Evolutionary conservation across 1,140 invertebrate genomes (phyloP), one percentile per base, ranked within the genome.

Genomic region (Pygmarrhopalites habei): DNA sequence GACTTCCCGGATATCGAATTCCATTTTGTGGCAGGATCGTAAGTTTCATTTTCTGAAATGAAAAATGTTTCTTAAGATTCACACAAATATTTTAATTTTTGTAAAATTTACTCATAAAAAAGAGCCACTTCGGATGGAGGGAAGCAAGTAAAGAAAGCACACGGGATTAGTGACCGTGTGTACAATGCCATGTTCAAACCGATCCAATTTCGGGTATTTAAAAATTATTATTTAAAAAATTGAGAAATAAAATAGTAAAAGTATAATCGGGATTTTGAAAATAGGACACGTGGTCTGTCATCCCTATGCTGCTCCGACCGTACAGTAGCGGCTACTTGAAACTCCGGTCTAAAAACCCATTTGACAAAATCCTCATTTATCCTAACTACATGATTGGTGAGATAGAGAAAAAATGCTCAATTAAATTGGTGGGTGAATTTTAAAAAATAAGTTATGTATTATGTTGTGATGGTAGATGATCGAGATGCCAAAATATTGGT

Each of bases 1-100:
- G 90, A 95, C 73, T 93, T 85, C 73, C 92, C 92, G 0, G 92
- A 95, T 72, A 91, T 94, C 21, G 90, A 95, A 69, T 86, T 95
- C 64, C 92, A 94, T 74, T 94, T 94, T 68, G 82, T 92, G n/a
- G 91, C 90, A 0, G 90, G 90, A 0, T 89, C 88, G 1, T 70
- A 65, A 70, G 68, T 59, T 10, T 5, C 29, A n/a, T n/a, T n/a
- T n/a, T n/a, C n/a, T n/a, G n/a, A n/a, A n/a, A n/a, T n/a, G n/a
- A 56, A n/a, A n/a, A n/a, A n/a, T n/a, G n/a, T n/a, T n/a, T n/a
- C n/a, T n/a, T n/a, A n/a, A n/a, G n/a, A n/a, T n/a, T n/a, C n/a
- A n/a, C n/a, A n/a, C n/a, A n/a, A n/a, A n/a, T n/a, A n/a, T n/a
- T n/a, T n/a, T n/a, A n/a, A n/a, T n/a, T n/a, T n/a, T n/a, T n/a